Conservation (phyloP, 2,797 vertebrate species). For the Malacoctenus gilli region DNA sequence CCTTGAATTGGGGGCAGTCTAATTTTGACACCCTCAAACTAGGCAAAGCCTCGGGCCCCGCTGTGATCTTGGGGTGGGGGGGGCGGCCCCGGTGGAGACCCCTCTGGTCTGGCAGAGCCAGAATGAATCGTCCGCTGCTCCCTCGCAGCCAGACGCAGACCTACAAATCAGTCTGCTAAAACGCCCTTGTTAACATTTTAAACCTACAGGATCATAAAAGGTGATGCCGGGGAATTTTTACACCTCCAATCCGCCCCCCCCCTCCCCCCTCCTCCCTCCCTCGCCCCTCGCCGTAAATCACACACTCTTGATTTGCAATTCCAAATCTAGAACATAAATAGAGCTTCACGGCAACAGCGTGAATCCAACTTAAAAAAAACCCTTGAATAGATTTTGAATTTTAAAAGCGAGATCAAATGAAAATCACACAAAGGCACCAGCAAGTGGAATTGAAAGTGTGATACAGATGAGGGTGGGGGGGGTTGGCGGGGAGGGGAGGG, state of each 20-base stretch:
- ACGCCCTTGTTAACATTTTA: slow-evolving; percentile 84
- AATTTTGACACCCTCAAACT: no score
- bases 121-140: slow-evolving; percentile 8
- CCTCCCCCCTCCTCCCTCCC: neutral
- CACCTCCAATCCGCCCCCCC: slow-evolving; percentile 61
- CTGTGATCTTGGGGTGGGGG: no score
- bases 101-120: slow-evolving; percentile 49
- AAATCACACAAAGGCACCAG: slow-evolving; percentile 85
- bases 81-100: no score
- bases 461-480: slow-evolving; percentile 82
- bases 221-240: slow-evolving; percentile 74
- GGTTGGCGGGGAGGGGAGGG: no score
- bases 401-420: slow-evolving; percentile 88
- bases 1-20: no score
- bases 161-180: slow-evolving; percentile 78
- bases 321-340: slow-evolving; percentile 82
- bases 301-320: slow-evolving; percentile 80
- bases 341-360: slow-evolving; percentile 76
- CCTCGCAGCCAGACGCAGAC: slow-evolving; percentile 37
- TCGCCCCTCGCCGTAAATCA: slow-evolving; percentile 54
- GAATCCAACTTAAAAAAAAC: slow-evolving; percentile 82
- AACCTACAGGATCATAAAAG: slow-evolving; percentile 78
- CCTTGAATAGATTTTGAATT: slow-evolving; percentile 87
- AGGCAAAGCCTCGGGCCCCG: no score
- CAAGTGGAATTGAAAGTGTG: slow-evolving; percentile 88